Conservation (phyloP, 1,140 invertebrate species). For the Dendroctonus ponderosae region DNA sequence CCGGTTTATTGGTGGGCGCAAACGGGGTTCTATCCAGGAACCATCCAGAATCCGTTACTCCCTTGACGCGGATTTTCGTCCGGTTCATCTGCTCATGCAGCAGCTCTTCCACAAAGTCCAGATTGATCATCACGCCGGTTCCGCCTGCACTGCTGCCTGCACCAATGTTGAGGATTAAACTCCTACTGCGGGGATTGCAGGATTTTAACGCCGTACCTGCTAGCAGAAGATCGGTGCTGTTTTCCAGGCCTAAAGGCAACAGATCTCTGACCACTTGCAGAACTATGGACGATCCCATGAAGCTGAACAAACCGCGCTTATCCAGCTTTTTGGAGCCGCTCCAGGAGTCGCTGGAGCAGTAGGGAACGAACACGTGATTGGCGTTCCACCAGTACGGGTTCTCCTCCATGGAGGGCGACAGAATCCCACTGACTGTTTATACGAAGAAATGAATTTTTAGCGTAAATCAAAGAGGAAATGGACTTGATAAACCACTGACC, state of each 20-base stretch:
- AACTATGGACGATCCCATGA: conserved; percentile 83
- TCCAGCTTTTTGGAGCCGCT: conserved; percentile 66
- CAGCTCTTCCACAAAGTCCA: conserved; percentile 76
- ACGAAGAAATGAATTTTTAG: conserved; percentile 7
- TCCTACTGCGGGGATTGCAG: too few species aligned
- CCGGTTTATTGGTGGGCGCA: conserved; percentile 54
- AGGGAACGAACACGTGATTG: conserved; percentile 90
- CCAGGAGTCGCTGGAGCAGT: conserved; percentile 93
- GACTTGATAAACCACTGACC: conserved; percentile 51
- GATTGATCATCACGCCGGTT: conserved; percentile 86
- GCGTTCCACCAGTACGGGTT: conserved; percentile 91
- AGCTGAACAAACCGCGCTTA: conserved; percentile 66
- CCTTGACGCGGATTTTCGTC: conserved; percentile 69
- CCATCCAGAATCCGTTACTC: conserved; percentile 90
- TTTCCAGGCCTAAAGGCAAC: conserved; percentile 61
- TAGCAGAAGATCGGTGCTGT: conserved; percentile 67
- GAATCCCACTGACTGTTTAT: conserved; percentile 76
- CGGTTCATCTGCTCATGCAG: conserved; percentile 61
- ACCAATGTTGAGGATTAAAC: not conserved
- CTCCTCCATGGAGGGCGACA: conserved; percentile 79
- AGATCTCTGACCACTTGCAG: conserved; percentile 66
- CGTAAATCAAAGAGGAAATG: not conserved
- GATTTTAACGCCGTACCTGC: conserved; percentile 49
- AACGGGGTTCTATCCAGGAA: conserved; percentile 82
- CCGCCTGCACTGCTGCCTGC: conserved; percentile 87